phyloP scores from a whole-genome alignment of 2,797 vertebrate genomes.

The Lemur catta region DNA sequence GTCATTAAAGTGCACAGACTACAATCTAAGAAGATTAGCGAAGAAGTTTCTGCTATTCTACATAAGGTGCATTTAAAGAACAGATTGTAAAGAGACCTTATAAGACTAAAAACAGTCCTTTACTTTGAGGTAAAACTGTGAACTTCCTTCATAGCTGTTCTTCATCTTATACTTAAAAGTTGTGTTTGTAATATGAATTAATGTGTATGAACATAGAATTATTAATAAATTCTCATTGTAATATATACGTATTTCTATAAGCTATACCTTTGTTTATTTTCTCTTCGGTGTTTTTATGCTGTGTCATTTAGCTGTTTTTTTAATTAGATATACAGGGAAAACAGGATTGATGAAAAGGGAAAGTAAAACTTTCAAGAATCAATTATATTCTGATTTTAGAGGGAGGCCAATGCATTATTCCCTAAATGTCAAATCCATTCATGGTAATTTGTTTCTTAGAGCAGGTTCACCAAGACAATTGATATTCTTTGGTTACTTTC shows the following conservation, averaged over 20 bases:
- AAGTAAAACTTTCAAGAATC: neutral
- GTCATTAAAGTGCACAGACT: neutral
- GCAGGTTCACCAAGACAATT: neutral
- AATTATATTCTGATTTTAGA: neutral
- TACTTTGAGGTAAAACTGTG: neutral
- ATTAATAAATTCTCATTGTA: constrained; percentile 32
- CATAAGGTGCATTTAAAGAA: neutral
- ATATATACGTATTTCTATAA: constrained; percentile 2
- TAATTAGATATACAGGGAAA: neutral
- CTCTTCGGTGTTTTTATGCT: neutral
- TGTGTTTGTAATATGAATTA: neutral
- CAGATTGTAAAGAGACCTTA: neutral
- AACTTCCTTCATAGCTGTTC: neutral
- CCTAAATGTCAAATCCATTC: neutral
- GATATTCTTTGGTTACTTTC: neutral
- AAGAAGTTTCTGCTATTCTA: neutral
- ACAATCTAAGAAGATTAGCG: neutral
- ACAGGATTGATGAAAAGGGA: neutral
- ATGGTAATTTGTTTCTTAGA: neutral
- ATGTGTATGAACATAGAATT: neutral
- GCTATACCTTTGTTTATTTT: constrained; percentile 21
- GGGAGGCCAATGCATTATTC: neutral
- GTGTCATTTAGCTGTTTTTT: neutral
- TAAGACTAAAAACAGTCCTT: neutral
- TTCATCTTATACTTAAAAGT: neutral